Evolutionary conservation across 1,140 invertebrate genomes (phyloP).

Genomic region (Pissodes strobi): DNA sequence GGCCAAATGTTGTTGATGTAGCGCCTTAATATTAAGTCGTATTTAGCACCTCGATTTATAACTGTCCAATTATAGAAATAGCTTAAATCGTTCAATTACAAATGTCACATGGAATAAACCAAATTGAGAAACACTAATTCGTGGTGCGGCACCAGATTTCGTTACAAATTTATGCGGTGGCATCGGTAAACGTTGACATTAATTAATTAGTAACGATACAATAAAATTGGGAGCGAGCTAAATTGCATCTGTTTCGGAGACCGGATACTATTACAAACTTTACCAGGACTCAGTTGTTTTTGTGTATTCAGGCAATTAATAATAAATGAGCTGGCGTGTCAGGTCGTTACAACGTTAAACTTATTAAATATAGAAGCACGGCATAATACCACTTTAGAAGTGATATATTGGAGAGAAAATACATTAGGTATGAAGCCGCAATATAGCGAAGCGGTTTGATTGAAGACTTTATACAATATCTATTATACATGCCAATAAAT

Average conservation of each 20-base stretch:
- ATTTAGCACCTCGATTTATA: too few relatives aligned
- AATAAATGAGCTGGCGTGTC: conserved; percentile 33
- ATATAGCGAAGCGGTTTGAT: too few relatives aligned
- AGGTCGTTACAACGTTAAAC: conserved; percentile 32
- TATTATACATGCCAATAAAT: too few relatives aligned
- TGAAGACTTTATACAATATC: too few relatives aligned
- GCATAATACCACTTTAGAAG: conserved; percentile 22
- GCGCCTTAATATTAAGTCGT: too few relatives aligned
- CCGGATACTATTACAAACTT: conserved; percentile 33
- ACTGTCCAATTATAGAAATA: too few relatives aligned
- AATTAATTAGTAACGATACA: conserved; percentile 37
- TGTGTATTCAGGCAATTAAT: conserved; percentile 36
- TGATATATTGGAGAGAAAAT: conserved; percentile 23
- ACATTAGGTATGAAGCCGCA: conserved; percentile 1
- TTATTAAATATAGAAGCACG: conserved; percentile 31
- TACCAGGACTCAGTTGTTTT: conserved; percentile 30
- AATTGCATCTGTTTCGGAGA: conserved; percentile 29
- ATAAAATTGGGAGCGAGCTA: conserved; percentile 32
- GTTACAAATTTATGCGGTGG: conserved; percentile 34
- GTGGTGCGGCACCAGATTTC: conserved; percentile 28
- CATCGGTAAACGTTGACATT: conserved; percentile 38
- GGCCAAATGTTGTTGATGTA: too few relatives aligned
- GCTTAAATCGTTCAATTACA: conserved; percentile 20
- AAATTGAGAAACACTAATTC: conserved; percentile 22
- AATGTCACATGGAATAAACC: conserved; percentile 4